Evolutionary conservation across 2,797 vertebrate genomes (phyloP), one percentile per base, ranked within the genome.

Genomic region (Karalla daura): DNA sequence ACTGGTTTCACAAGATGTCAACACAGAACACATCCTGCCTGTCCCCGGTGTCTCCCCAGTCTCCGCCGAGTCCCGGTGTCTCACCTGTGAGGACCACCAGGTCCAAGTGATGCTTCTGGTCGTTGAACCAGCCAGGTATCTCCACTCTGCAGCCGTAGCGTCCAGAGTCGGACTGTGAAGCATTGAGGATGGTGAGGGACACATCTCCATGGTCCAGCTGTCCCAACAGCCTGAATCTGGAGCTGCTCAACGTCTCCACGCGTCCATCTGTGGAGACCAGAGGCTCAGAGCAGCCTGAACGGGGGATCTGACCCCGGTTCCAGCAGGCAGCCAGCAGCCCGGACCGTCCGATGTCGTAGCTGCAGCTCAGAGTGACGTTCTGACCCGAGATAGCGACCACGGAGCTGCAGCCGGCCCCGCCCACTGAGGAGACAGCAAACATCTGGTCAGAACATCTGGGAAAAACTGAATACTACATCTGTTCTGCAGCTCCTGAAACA

Each of bases 111-210:
- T 9, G 5, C 17, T 58, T 80, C 0, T 62, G 0, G 15, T 97
- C 96, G 1, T 96, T 97, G 61, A 93, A 87, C 44, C 0, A 25
- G 0, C 96, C 95, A 0, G 7, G 0, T 20, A 93, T 18, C 0
- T 93, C 2, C 62, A 96, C 87, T 0, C 95, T 92, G 76, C 96
- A 97, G 41, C 96, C 94, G 5, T 96, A 97, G 0, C 0, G 55
- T 36, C 95, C 96, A 5, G 80, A 56, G 59, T 98, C 95, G 2
- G 9, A 7, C n/a, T n/a, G n/a, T n/a, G n/a, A n/a, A n/a, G n/a
- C 55, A 0, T 66, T 74, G 14, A 63, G 0, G 0, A 98, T 94
- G 0, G 92, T 96, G 81, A 97, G 75, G 40, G 95, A 94, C 15
- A 95, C 92, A 0, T 96, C 66, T 0, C 96, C 95, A 0, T 0